These are phyloP conservation scores for Ifrita kowaldi DNA, from an alignment of 2,113 vertebrate species.

Conservation along the genomic window DNA sequence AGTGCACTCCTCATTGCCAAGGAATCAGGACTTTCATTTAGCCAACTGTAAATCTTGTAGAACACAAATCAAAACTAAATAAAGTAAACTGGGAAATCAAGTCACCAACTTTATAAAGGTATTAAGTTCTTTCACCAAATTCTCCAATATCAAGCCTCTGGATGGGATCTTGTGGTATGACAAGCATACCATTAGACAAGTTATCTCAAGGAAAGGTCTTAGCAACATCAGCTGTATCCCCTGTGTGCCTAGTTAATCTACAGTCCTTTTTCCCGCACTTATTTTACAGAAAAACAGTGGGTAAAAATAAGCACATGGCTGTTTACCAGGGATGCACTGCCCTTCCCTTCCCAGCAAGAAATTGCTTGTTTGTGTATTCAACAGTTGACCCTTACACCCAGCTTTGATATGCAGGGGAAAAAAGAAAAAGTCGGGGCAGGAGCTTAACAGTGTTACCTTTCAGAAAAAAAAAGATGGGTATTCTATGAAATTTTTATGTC, in stretches of 20 bases:
- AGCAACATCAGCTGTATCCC: not conserved
- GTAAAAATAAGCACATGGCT: not conserved
- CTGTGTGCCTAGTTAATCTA: not conserved
- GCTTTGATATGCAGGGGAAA: not conserved
- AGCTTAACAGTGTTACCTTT: not conserved
- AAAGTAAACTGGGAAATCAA: not conserved
- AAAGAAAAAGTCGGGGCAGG: not conserved
- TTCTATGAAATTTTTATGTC: not conserved
- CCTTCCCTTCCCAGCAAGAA: not conserved
- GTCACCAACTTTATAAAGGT: not conserved
- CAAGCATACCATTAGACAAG: not conserved
- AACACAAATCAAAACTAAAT: not conserved
- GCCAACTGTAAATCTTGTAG: not conserved
- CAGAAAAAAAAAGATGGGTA: rapidly evolving
- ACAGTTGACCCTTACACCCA: not conserved
- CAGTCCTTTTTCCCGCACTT: not conserved
- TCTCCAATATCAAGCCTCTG: not conserved
- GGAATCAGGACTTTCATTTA: not conserved
- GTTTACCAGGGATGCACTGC: not conserved
- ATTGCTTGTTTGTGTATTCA: not conserved
- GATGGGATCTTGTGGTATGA: not conserved
- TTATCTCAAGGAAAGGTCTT: not conserved
- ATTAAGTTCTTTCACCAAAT: not conserved
- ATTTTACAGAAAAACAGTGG: not conserved
- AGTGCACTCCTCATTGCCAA: not conserved